Percentiles rank a stretch among this genome's conserved stretches.
Conservation (phyloP, 2,113 vertebrate species). For the Gambusia holbrooki region DNA sequence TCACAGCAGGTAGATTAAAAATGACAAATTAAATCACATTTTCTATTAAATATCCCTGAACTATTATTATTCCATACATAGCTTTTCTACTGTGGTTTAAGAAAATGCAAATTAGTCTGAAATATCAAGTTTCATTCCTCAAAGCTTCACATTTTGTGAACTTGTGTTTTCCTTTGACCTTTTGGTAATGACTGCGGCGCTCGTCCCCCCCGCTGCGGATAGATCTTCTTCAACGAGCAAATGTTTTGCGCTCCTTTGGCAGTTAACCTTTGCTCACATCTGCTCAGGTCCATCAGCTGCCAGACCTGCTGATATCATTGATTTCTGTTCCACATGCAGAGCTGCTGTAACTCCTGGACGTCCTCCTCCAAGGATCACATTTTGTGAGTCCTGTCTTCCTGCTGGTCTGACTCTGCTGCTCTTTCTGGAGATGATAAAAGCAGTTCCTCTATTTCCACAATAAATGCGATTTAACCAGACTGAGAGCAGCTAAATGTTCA, state of each 20-base stretch:
- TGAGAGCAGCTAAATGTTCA: slow-evolving; percentile 12
- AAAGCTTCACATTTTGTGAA: slow-evolving; percentile 4
- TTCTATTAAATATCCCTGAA: neutral
- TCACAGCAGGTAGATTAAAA: neutral
- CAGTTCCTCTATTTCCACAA: neutral
- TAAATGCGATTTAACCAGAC: neutral
- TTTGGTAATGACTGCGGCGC: slow-evolving; percentile 44
- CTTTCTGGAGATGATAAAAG: neutral
- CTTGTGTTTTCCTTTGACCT: slow-evolving; percentile 53
- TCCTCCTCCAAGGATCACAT: slow-evolving; percentile 4
- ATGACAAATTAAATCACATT: neutral
- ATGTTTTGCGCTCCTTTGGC: slow-evolving; percentile 57
- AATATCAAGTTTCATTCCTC: neutral
- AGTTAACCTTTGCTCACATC: slow-evolving; percentile 66
- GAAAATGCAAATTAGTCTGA: slow-evolving; percentile 5
- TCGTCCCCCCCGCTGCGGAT: slow-evolving; percentile 16
- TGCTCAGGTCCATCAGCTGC: slow-evolving; percentile 39
- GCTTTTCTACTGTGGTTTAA: neutral
- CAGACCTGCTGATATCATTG: slow-evolving; percentile 53
- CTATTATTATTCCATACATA: neutral
- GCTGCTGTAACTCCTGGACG: neutral
- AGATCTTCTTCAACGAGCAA: slow-evolving; percentile 41
- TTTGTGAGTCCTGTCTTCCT: slow-evolving; percentile 10
- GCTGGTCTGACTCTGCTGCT: neutral
- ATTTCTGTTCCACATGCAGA: slow-evolving; percentile 37